Evolutionary conservation across 2,797 vertebrate species (phyloP).

Genomic region (Zenarchopterus dispar): DNA sequence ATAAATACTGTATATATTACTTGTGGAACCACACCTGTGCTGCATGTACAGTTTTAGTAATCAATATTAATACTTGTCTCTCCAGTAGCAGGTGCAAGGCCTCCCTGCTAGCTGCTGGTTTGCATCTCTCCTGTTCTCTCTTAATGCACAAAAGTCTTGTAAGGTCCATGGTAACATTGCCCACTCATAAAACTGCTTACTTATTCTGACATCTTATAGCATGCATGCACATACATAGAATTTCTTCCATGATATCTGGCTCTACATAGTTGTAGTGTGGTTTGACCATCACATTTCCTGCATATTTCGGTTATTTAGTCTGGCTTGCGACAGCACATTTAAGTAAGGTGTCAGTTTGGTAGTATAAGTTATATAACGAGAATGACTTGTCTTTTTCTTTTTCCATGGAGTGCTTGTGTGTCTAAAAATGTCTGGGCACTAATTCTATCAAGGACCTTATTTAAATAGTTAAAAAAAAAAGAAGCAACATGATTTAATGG

Average conservation of each 20-base stretch:
- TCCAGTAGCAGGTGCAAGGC: constrained; percentile 45
- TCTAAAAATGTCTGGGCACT: no score
- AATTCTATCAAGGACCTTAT: no score
- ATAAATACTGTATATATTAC: no score
- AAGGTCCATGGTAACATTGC: constrained; percentile 36
- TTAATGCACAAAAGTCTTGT: constrained; percentile 30
- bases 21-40: rapidly evolving
- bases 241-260: constrained; percentile 1
- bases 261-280: constrained; percentile 9
- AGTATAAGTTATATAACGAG: no score
- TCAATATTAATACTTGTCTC: constrained; percentile 11
- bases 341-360: neutral
- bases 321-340: neutral
- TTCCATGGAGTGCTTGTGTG: no score
- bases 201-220: constrained; percentile 5
- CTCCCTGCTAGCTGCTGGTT: constrained; percentile 17
- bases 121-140: constrained; percentile 21
- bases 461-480: neutral
- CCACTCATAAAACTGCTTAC: constrained; percentile 11
- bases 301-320: constrained; percentile 5
- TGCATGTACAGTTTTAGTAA: neutral
- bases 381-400: no score
- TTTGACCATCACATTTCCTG: constrained; percentile 5
- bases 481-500: neutral
- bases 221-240: neutral